These are phyloP conservation scores for Acanthis flammea DNA, from an alignment of 2,797 vertebrate genomes.

Conservation along the genomic window DNA sequence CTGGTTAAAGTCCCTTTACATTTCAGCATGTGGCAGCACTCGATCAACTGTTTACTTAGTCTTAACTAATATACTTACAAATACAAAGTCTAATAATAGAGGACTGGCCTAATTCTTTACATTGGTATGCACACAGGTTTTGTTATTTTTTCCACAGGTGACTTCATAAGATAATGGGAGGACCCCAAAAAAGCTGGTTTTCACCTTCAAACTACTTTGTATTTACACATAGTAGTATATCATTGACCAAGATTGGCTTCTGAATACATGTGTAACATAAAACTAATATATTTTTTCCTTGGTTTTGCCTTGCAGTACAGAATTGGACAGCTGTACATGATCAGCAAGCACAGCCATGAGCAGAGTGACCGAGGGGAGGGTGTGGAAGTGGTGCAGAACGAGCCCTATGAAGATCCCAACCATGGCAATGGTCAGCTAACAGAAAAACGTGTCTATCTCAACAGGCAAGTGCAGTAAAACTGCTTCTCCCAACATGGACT, in stretches of 20 bases:
- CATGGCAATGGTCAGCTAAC: conserved; percentile 94
- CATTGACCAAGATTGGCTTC: neutral
- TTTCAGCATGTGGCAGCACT: neutral
- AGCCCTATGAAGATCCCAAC: conserved; percentile 90
- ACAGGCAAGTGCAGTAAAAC: conserved; percentile 80
- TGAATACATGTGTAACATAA: neutral
- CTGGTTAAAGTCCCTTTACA: neutral
- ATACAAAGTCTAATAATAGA: neutral
- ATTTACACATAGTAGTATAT: neutral
- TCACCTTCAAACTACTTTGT: neutral
- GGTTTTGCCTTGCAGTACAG: conserved; percentile 84
- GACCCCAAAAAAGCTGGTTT: neutral
- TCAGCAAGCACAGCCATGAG: conserved; percentile 97
- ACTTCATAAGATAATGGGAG: neutral
- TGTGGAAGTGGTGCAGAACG: conserved; percentile 96
- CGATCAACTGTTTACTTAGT: neutral
- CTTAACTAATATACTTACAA: neutral
- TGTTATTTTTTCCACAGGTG: neutral
- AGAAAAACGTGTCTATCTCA: conserved; percentile 96
- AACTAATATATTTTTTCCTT: neutral
- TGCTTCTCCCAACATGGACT: neutral
- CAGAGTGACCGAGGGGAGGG: conserved; percentile 96
- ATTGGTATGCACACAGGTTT: neutral
- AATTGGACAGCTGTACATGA: conserved; percentile 98
- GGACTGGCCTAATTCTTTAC: neutral